Evolutionary conservation across 2,113 vertebrate species (phyloP).

Genomic region (Diphyllodes magnificus): DNA sequence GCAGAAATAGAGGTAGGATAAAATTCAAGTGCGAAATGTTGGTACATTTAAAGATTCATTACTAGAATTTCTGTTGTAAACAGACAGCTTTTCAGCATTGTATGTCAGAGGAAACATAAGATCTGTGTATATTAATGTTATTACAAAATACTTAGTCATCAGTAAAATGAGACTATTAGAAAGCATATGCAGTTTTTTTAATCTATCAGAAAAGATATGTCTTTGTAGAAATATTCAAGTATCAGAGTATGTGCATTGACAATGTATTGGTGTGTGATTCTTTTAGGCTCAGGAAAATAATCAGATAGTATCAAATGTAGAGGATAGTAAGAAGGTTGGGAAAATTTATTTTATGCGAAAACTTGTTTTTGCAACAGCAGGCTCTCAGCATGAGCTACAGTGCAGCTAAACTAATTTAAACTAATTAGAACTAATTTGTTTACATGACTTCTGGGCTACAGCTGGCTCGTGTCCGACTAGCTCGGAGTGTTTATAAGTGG

Average conservation of each 20-base stretch:
- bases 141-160: not conserved
- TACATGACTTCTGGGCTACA: not conserved
- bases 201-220: not conserved
- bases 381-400: not conserved
- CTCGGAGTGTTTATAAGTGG: not conserved
- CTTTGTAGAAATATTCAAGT: not conserved
- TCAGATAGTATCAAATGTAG: not conserved
- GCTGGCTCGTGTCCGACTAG: not conserved
- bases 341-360: not conserved
- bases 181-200: not conserved
- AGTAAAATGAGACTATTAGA: not conserved
- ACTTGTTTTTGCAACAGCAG: not conserved
- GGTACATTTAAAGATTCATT: not conserved
- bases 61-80: not conserved
- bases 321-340: not conserved
- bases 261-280: not conserved
- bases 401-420: not conserved
- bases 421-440: not conserved
- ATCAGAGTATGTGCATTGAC: not conserved
- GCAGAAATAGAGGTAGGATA: not conserved
- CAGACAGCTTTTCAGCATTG: not conserved
- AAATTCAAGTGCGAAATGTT: not conserved
- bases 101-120: not conserved
- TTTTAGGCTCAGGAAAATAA: not conserved
- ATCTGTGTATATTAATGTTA: not conserved